Evolutionary conservation across 2,797 vertebrate species (phyloP), one percentile per base, ranked within the genome.

Genomic region (Spondyliosoma cantharus): DNA sequence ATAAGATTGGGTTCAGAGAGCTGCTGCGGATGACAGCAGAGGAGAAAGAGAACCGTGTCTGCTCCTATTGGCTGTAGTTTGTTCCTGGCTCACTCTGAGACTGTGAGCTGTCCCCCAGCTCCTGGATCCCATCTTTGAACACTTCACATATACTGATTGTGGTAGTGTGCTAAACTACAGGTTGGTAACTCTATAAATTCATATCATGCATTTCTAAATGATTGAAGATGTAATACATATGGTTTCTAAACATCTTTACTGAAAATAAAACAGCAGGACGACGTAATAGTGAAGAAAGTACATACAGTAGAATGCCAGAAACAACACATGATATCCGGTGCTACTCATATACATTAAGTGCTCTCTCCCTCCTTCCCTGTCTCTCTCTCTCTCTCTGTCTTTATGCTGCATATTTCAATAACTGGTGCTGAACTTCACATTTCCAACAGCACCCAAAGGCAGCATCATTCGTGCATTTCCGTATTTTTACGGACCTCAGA

Each of bases 381-480:
- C 0, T 0, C 29, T 29, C 29, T 29, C 29, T 29, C 29, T 29
- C 29, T 29, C 29, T 29, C 29, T 29, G 4, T 29, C 29, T n/a
- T n/a, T n/a, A n/a, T n/a, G n/a, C n/a, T n/a, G n/a, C n/a, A n/a
- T n/a, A n/a, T n/a, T n/a, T n/a, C n/a, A n/a, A n/a, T n/a, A n/a
- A n/a, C n/a, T n/a, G n/a, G n/a, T 37, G 32, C 7, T 9, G 32
- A 37, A 2, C 32, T 37, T 5, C 19, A 63, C 1, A 50, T 80
- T 71, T 78, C 60, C 63, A 62, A 72, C 54, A 43, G 63, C n/a
- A 53, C 43, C 0, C 20, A 45, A 84, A 86, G 2, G 82, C 80
- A 86, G 7, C 76, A 63, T 58, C 24, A 45, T 45, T 78, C 12
- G 5, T 20, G 20, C 32, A 53, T 56, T 74, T 82, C 32, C 16